Conservation (phyloP, 2,113 vertebrate species). For the Castor canadensis region DNA sequence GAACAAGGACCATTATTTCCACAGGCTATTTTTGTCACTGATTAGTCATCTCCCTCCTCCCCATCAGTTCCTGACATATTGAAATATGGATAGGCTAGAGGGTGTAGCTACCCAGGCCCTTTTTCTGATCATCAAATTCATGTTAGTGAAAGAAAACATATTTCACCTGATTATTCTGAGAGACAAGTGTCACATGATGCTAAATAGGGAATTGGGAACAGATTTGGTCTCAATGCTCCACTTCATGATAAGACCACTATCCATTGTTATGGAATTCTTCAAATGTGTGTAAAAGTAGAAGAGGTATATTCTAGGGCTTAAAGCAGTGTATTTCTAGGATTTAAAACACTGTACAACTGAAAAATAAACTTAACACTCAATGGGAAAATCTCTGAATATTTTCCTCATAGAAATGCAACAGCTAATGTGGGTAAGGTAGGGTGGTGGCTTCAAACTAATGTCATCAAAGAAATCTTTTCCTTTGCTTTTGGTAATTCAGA, state of each 20-base stretch:
- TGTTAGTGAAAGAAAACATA: neutral
- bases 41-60: neutral
- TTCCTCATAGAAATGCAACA: neutral
- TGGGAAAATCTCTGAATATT: neutral
- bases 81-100: neutral
- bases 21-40: neutral
- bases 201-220: neutral
- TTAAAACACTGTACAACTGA: neutral
- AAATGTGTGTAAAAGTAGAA: neutral
- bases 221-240: neutral
- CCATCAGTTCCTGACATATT: neutral
- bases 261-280: neutral
- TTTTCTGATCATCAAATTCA: neutral
- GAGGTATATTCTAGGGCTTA: slow-evolving; percentile 7
- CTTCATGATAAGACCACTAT: neutral
- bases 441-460: neutral
- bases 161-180: neutral
- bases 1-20: neutral
- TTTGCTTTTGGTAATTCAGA: neutral
- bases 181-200: neutral
- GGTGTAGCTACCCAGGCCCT: too few species aligned
- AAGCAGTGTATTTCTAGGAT: neutral
- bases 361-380: neutral
- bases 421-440: neutral
- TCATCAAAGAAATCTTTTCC: neutral